Evolutionary conservation across 2,113 vertebrate species (phyloP).

Genomic region (Entomyzon cyanotis): DNA sequence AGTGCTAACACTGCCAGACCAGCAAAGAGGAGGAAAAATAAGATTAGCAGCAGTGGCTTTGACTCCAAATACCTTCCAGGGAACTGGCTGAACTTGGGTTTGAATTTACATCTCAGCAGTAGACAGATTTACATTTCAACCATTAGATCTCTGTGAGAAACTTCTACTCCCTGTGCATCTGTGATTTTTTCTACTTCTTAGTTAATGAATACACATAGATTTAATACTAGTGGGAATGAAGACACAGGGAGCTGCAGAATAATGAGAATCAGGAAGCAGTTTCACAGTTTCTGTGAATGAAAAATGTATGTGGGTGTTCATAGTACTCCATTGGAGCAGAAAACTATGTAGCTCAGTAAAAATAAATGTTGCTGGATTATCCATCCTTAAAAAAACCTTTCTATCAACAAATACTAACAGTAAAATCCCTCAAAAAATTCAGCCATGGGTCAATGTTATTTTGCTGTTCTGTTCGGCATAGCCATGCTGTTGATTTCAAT

Average conservation of each 20-base stretch:
- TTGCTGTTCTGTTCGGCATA: background rate
- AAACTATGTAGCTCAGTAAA: background rate
- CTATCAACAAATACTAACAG: background rate
- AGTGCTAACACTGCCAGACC: background rate
- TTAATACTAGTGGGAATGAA: background rate
- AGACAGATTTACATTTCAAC: slow-evolving; percentile 33
- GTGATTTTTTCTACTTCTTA: slow-evolving; percentile 6
- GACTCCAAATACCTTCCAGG: slow-evolving; percentile 26
- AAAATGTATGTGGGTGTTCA: background rate
- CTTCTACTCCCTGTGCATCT: background rate
- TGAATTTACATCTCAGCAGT: slow-evolving; percentile 36
- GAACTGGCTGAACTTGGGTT: background rate
- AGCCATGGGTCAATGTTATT: background rate
- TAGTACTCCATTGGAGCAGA: background rate
- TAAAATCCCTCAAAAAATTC: background rate
- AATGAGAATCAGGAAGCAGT: background rate
- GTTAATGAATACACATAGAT: background rate
- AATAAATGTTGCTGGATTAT: background rate
- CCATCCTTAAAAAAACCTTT: background rate
- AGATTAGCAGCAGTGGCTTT: background rate
- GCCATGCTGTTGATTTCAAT: background rate
- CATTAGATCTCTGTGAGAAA: slow-evolving; percentile 51
- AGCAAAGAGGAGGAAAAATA: background rate
- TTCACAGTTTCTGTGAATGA: background rate
- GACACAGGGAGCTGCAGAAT: background rate